Percentiles rank a stretch among this genome's conserved stretches.
These are phyloP conservation scores for Laticauda colubrina DNA, from an alignment of 2,113 vertebrate species.

Conservation along the genomic window DNA sequence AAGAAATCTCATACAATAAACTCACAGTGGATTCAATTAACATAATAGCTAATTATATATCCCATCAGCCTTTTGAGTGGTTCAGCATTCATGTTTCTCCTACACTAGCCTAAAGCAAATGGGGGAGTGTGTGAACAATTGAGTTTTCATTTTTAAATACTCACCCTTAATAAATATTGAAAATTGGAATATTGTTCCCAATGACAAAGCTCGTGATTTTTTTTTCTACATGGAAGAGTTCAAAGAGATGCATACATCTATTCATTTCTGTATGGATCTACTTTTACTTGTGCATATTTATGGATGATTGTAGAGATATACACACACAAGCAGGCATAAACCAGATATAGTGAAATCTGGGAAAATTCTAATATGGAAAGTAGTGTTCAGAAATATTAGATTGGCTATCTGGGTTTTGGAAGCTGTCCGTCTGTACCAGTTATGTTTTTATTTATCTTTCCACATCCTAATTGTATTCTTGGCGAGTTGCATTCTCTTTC, in stretches of 20 bases:
- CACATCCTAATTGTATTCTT: slow-evolving; percentile 61
- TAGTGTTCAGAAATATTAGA: slow-evolving; percentile 33
- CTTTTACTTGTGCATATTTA: not conserved
- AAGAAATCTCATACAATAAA: slow-evolving; percentile 79
- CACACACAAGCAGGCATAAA: slow-evolving; percentile 34
- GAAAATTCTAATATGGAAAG: not conserved
- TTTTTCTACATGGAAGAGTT: slow-evolving; percentile 42
- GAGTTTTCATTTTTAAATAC: slow-evolving; percentile 75
- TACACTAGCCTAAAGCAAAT: slow-evolving; percentile 75
- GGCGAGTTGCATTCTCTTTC: slow-evolving; percentile 58
- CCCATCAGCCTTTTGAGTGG: slow-evolving; percentile 80
- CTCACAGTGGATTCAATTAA: slow-evolving; percentile 79
- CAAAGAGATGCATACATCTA: slow-evolving; percentile 33
- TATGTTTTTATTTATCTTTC: slow-evolving; percentile 45
- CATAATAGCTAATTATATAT: slow-evolving; percentile 82
- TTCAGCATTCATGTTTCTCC: slow-evolving; percentile 74
- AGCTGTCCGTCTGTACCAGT: slow-evolving; percentile 36
- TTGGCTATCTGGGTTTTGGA: slow-evolving; percentile 50
- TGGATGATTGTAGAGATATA: slow-evolving; percentile 24
- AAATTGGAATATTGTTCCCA: slow-evolving; percentile 69
- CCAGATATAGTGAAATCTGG: slow-evolving; percentile 2
- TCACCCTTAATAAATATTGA: slow-evolving; percentile 76
- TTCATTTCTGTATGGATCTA: not conserved
- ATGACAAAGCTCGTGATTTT: slow-evolving; percentile 70
- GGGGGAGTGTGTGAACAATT: slow-evolving; percentile 36